Evolutionary conservation across 2,888 invertebrate species (phyloP).

Genomic region (Noctua pronuba): DNA sequence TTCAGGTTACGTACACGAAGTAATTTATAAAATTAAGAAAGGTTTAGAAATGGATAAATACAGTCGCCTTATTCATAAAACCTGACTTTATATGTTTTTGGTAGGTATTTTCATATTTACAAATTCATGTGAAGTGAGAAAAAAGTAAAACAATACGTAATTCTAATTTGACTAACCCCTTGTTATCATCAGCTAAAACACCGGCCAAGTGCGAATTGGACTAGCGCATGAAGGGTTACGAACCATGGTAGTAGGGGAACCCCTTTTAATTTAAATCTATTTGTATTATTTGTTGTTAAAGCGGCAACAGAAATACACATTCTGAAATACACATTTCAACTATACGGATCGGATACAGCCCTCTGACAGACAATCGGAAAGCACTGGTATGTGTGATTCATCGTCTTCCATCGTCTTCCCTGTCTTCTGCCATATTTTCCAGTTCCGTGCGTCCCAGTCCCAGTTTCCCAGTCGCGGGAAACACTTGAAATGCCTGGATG

Average conservation of each 20-base stretch:
- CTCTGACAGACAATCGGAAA: too few relatives aligned
- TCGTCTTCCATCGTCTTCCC: background rate
- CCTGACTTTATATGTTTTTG: background rate
- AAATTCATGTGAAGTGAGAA: background rate
- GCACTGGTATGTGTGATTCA: background rate
- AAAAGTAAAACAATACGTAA: background rate
- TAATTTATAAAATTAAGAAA: constrained; percentile 29
- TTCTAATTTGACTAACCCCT: background rate
- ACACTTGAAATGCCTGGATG: too few relatives aligned
- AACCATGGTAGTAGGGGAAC: too few relatives aligned
- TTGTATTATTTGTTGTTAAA: too few relatives aligned
- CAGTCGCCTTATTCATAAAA: background rate
- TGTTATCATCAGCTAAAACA: background rate
- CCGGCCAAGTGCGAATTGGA: too few relatives aligned
- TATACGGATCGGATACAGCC: too few relatives aligned
- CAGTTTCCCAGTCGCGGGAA: too few relatives aligned
- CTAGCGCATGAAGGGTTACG: too few relatives aligned
- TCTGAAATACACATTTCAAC: too few relatives aligned
- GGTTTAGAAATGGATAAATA: background rate
- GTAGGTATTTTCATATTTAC: background rate
- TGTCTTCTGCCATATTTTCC: too few relatives aligned
- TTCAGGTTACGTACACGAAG: background rate
- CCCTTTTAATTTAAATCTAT: too few relatives aligned
- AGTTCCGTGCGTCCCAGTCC: background rate
- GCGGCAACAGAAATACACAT: too few relatives aligned